Evolutionary conservation across 1,140 invertebrate genomes (phyloP), one percentile per base, ranked within the genome.

Genomic region (Halesus radiatus): DNA sequence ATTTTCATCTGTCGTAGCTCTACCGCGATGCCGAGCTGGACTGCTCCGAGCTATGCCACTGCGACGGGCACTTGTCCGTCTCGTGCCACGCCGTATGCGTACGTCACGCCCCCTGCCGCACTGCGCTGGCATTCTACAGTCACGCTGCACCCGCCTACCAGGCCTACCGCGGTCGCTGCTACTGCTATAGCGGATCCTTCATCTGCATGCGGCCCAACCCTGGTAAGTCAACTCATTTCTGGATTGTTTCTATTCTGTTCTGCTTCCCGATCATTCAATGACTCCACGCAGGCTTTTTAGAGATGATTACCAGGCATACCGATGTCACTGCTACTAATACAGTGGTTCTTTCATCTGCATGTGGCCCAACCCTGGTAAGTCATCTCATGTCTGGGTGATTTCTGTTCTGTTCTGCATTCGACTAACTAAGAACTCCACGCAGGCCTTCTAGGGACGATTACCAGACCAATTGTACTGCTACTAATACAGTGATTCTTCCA

Each of bases 321-420:
- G 96, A 13, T 96, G 96, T 15, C 93, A 95, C 70, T 97, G 96
- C 87, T 92, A 97, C 79, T 97, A 96, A 88, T 97, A 97, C 88
- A 96, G 95, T 37, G 96, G 96, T 29, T 92, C 93, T 80, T 97
- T 97, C 88, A 96, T 97, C 87, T 97, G 96, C 88, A 96, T 96
- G 93, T 93, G 95, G 84, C 96, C 96, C 76, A 92, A 93, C 80
- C 94, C 94, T 83, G 94, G 95, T 94, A 89, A 92, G 64, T 6
- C 8, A 5, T 32, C 37, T 45, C 10, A 29, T 29, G 2, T 29
- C 2, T 29, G 26, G n/a, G n/a, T n/a, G n/a, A n/a, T n/a, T n/a
- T n/a, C n/a, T n/a, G n/a, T n/a, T n/a, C n/a, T n/a, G n/a, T n/a
- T n/a, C n/a, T n/a, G n/a, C n/a, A n/a, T n/a, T n/a, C n/a, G n/a